Evolutionary conservation across 2,888 invertebrate species (phyloP).

Genomic region (Drosophila pseudotalamancana): DNA sequence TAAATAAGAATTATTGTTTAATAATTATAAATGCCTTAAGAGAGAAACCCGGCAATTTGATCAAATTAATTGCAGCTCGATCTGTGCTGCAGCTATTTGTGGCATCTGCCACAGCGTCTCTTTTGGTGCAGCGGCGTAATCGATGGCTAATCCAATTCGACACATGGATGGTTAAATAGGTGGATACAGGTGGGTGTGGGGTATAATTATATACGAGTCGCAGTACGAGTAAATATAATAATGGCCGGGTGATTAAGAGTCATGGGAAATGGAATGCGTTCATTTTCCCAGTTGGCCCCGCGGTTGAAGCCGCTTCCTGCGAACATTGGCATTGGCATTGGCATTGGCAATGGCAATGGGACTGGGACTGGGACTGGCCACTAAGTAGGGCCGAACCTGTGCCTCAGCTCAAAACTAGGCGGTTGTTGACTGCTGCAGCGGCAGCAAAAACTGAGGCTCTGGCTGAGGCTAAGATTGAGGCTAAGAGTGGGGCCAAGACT

Average conservation of each 20-base stretch:
- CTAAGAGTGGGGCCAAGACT: background rate
- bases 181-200: constrained; percentile 53
- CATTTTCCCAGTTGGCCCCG: constrained; percentile 70
- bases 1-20: no score
- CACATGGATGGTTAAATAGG: constrained; percentile 51
- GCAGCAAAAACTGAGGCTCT: background rate
- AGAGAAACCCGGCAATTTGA: background rate
- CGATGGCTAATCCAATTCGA: constrained; percentile 71
- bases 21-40: background rate
- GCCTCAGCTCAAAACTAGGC: constrained; percentile 25
- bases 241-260: constrained; percentile 74
- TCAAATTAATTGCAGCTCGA: background rate
- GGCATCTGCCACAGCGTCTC: constrained; percentile 1
- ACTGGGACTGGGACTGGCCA: constrained; percentile 16
- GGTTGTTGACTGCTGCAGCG: constrained; percentile 29
- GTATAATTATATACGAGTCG: constrained; percentile 63
- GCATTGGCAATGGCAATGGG: constrained; percentile 5
- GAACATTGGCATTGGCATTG: constrained; percentile 10
- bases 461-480: background rate
- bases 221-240: constrained; percentile 69
- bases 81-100: background rate
- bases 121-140: constrained; percentile 19
- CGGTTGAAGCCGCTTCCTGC: constrained; percentile 20
- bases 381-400: constrained; percentile 31
- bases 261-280: constrained; percentile 76